These are phyloP conservation scores for Myrmophylax atrothorax DNA, from an alignment of 2,113 vertebrate species.

Conservation along the genomic window DNA sequence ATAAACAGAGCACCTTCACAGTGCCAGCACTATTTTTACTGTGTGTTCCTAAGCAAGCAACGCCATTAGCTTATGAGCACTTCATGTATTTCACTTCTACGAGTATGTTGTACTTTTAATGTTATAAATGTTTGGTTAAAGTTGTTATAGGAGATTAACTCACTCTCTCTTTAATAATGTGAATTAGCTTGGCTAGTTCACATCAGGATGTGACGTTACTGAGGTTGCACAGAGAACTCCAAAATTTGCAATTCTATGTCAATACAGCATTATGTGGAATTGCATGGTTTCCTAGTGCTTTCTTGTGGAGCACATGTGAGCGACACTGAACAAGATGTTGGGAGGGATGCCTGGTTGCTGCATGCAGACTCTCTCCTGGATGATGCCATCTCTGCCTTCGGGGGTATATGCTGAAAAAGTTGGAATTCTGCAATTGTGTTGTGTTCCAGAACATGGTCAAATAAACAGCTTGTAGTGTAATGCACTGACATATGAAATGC, in stretches of 20 bases:
- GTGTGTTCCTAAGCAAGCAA: neutral
- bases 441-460: accelerated
- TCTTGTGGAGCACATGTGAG: neutral
- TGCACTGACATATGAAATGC: accelerated
- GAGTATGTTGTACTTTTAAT: neutral
- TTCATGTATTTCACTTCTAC: neutral
- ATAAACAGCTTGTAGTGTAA: neutral
- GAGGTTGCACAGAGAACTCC: neutral
- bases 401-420: neutral
- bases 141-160: neutral
- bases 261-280: neutral
- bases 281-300: neutral
- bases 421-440: neutral
- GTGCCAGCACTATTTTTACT: neutral
- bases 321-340: neutral
- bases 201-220: neutral
- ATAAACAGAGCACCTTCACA: neutral
- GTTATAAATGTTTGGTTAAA: neutral
- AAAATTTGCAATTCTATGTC: neutral
- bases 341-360: neutral
- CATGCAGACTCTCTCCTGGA: neutral
- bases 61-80: neutral
- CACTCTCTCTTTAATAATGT: neutral
- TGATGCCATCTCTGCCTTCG: neutral
- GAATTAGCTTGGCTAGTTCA: neutral